phyloP scores from a whole-genome alignment of 1,140 invertebrate species.

The Diachasmimorpha longicaudata region DNA sequence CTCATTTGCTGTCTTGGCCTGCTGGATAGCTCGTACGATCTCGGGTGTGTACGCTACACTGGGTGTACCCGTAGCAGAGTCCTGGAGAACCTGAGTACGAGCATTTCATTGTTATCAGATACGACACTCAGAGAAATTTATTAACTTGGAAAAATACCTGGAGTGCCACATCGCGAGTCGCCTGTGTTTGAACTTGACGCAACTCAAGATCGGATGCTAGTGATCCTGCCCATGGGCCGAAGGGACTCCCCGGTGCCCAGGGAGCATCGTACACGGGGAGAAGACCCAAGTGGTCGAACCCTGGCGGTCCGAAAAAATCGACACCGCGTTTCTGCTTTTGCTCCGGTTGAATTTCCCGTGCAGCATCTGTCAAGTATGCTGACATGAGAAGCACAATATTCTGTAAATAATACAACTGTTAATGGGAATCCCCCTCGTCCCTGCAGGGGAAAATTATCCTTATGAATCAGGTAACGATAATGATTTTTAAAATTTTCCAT shows the following conservation, averaged over 20 bases:
- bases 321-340: constrained; percentile 54
- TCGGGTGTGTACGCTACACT: constrained; percentile 57
- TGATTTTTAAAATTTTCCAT: background rate
- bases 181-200: constrained; percentile 53
- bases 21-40: constrained; percentile 51
- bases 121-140: no score
- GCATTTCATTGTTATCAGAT: background rate
- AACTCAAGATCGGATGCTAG: constrained; percentile 46
- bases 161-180: constrained; percentile 53
- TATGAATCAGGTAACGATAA: no score
- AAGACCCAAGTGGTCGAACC: constrained; percentile 49
- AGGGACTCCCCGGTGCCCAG: constrained; percentile 42
- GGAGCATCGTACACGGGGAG: constrained; percentile 37
- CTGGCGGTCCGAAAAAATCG: constrained; percentile 41
- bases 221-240: constrained; percentile 41
- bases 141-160: constrained; percentile 42
- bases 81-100: constrained; percentile 44
- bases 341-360: constrained; percentile 23
- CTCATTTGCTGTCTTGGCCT: constrained; percentile 58
- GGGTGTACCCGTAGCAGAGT: constrained; percentile 46
- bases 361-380: constrained; percentile 31
- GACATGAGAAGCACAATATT: constrained; percentile 21
- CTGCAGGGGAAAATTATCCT: no score
- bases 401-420: background rate
- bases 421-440: no score